Conservation (phyloP, 2,113 vertebrate genomes). For the Puntigrus tetrazona region DNA sequence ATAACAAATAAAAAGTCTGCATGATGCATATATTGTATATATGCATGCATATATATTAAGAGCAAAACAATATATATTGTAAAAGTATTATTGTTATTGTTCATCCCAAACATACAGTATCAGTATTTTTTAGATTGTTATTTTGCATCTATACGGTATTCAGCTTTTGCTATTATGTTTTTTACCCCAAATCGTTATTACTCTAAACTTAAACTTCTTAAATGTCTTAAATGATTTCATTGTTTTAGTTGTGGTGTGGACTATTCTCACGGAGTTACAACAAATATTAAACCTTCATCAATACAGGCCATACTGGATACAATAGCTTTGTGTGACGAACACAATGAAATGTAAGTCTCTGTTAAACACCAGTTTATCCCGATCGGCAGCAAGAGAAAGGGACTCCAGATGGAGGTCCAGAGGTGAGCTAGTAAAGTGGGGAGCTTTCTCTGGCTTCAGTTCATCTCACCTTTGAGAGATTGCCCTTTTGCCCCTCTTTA, state of each 20-base stretch:
- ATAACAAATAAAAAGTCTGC: too few relatives aligned
- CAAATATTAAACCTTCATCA: background rate
- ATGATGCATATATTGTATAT: too few relatives aligned
- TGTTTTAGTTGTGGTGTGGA: background rate
- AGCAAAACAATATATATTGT: too few relatives aligned
- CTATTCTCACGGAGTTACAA: background rate
- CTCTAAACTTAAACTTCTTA: too few relatives aligned
- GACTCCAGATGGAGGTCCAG: conserved; percentile 20
- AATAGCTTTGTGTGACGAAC: background rate
- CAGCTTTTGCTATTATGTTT: too few relatives aligned
- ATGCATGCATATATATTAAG: too few relatives aligned
- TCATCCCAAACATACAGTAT: too few relatives aligned
- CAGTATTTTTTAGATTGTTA: too few relatives aligned
- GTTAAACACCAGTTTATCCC: conserved; percentile 1
- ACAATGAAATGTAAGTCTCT: background rate
- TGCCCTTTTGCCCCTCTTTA: conserved; percentile 36
- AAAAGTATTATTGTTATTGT: too few relatives aligned
- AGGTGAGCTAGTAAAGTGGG: conserved; percentile 42
- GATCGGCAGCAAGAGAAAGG: background rate
- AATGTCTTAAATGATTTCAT: too few relatives aligned
- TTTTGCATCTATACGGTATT: too few relatives aligned
- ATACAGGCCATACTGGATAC: background rate
- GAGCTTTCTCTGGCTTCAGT: conserved; percentile 52
- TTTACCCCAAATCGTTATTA: too few relatives aligned
- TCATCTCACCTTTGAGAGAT: conserved; percentile 51